phyloP scores from a whole-genome alignment of 1,140 invertebrate genomes.

The Trichomalopsis sarcophagae region DNA sequence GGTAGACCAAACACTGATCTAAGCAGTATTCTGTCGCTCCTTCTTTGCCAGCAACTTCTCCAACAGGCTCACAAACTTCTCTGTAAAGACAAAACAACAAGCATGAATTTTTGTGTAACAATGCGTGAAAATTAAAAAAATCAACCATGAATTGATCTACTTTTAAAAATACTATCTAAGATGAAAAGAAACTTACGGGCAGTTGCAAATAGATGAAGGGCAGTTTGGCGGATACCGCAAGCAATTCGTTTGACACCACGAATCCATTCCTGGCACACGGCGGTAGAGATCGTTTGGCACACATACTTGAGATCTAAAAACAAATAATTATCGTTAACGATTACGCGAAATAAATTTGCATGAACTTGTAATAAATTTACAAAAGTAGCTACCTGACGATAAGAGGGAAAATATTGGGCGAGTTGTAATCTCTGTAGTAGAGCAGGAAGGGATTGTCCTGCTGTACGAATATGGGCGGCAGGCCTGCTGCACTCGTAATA shows the following conservation, averaged over 20 bases:
- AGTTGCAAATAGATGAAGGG: constrained; percentile 82
- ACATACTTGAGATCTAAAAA: constrained; percentile 85
- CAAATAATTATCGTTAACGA: constrained; percentile 18
- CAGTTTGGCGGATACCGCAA: constrained; percentile 90
- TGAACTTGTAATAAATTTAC: no score
- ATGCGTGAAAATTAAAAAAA: neutral
- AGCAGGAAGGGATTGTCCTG: constrained; percentile 84
- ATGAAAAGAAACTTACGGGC: constrained; percentile 82
- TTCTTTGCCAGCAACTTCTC: constrained; percentile 81
- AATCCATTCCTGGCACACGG: constrained; percentile 82
- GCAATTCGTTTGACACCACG: constrained; percentile 90
- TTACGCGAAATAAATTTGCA: neutral
- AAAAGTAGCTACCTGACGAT: constrained; percentile 79
- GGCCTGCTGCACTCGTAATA: constrained; percentile 83
- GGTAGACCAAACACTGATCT: constrained; percentile 87
- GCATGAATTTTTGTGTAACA: neutral
- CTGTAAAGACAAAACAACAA: constrained; percentile 71
- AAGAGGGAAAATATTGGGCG: constrained; percentile 80
- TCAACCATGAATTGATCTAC: neutral
- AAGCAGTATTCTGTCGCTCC: constrained; percentile 89
- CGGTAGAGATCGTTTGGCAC: constrained; percentile 77
- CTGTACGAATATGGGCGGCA: constrained; percentile 78
- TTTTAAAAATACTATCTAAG: neutral
- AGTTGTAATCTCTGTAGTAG: constrained; percentile 81
- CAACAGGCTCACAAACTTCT: constrained; percentile 85